These are phyloP conservation scores for Eidolon helvum DNA, from an alignment of 2,113 vertebrate species.

Conservation along the genomic window DNA sequence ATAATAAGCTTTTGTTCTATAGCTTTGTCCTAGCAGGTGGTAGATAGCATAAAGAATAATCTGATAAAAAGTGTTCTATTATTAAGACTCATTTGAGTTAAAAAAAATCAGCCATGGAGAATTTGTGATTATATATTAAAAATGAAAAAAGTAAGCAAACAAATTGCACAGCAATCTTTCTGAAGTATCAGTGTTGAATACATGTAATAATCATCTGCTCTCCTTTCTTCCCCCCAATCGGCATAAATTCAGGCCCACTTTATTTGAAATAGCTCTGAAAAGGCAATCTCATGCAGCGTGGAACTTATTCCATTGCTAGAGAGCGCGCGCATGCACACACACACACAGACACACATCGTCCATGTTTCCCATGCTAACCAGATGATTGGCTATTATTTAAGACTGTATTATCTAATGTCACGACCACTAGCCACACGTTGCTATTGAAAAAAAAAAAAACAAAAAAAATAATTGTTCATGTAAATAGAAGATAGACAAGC, in stretches of 20 bases:
- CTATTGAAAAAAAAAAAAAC: too few species aligned
- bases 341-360: not conserved
- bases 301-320: not conserved
- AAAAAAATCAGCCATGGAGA: not conserved
- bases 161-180: not conserved
- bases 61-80: not conserved
- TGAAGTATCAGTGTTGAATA: not conserved
- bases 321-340: not conserved
- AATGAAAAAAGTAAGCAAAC: not conserved
- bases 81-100: constrained; percentile 25
- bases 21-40: not conserved
- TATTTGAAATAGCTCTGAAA: constrained; percentile 19
- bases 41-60: not conserved
- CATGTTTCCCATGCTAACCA: too few species aligned
- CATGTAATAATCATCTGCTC: not conserved
- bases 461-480: not conserved
- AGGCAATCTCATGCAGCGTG: not conserved
- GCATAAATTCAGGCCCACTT: not conserved
- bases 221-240: not conserved
- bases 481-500: not conserved
- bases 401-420: too few species aligned
- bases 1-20: not conserved
- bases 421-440: too few species aligned
- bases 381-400: too few species aligned
- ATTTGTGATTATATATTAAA: constrained; percentile 19